phyloP scores from a whole-genome alignment of 2,113 vertebrate genomes.

The Heteronetta atricapilla region DNA sequence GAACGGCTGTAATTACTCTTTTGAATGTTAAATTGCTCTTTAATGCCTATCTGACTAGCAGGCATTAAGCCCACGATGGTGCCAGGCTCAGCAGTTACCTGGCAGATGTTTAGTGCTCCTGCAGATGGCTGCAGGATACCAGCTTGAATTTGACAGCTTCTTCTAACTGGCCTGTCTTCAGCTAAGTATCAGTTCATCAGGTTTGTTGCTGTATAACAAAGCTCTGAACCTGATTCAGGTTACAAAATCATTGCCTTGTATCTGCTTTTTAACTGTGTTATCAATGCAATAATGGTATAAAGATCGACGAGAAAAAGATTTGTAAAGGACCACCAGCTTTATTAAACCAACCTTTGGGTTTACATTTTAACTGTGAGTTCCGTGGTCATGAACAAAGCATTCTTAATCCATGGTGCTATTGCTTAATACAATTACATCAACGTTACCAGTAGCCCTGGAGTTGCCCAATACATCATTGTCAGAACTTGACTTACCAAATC shows the following conservation, averaged over 20 bases:
- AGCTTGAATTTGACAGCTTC: background rate
- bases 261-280: background rate
- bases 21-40: background rate
- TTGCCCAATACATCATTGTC: background rate
- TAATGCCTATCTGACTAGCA: background rate
- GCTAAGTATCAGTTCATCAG: background rate
- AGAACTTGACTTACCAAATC: background rate
- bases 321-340: background rate
- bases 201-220: background rate
- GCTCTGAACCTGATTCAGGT: rapidly evolving
- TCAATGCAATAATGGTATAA: background rate
- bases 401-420: background rate
- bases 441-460: background rate
- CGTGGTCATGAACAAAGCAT: background rate
- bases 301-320: background rate
- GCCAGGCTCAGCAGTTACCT: background rate
- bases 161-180: background rate
- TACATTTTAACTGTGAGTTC: background rate
- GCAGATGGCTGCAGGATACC: background rate
- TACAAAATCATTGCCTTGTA: background rate
- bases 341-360: background rate
- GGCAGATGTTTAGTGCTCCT: background rate
- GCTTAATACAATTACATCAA: background rate
- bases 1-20: background rate
- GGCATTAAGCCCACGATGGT: background rate